Conservation (phyloP, 2,113 vertebrate species). For the Erpornis zantholeuca region DNA sequence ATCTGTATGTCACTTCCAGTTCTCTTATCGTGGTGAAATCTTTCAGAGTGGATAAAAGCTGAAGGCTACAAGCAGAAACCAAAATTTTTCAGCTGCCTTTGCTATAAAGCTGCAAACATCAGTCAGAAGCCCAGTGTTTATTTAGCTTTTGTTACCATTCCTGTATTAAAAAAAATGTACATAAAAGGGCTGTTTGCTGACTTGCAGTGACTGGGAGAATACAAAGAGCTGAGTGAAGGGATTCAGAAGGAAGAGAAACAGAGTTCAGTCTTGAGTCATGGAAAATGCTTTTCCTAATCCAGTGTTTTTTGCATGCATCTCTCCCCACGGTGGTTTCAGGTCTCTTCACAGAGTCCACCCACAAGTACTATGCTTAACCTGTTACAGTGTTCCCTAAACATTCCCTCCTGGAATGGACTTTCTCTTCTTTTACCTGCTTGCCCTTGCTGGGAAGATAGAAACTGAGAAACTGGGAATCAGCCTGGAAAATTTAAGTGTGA, state of each 20-base stretch:
- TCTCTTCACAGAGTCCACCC: neutral
- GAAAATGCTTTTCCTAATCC: neutral
- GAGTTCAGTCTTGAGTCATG: neutral
- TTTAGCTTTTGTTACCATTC: slow-evolving; percentile 37
- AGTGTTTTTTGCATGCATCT: neutral
- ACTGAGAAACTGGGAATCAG: neutral
- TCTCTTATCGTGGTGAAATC: neutral
- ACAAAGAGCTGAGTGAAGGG: neutral
- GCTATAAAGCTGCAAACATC: slow-evolving; percentile 5
- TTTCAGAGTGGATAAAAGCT: slow-evolving; percentile 1
- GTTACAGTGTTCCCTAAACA: neutral
- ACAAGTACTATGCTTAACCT: neutral
- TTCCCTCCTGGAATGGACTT: neutral
- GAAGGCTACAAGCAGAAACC: neutral
- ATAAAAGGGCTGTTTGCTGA: slow-evolving; percentile 34
- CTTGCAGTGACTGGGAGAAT: neutral
- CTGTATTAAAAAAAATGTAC: neutral
- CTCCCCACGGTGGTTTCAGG: neutral
- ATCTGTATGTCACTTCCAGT: slow-evolving; percentile 11
- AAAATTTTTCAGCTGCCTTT: slow-evolving; percentile 19
- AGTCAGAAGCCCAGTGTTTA: slow-evolving; percentile 15
- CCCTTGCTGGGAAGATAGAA: neutral
- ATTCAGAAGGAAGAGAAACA: neutral
- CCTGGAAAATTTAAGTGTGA: neutral
- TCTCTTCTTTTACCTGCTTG: neutral